Evolutionary conservation across 2,113 vertebrate genomes (phyloP).

Genomic region (Lepus europaeus): DNA sequence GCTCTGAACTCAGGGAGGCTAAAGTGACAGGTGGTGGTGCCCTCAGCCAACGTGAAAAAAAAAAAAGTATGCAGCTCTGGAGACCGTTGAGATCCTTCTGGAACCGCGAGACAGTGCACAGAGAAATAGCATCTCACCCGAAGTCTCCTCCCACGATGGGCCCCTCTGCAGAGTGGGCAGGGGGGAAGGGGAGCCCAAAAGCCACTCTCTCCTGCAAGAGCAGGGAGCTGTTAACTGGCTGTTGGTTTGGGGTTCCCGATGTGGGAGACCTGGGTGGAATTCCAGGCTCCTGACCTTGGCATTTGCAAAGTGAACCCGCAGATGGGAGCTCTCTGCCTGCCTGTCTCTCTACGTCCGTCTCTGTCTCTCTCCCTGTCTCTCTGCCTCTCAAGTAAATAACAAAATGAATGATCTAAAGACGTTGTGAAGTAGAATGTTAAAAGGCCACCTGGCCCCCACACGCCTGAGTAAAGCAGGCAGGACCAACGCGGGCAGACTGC

Average conservation of each 20-base stretch:
- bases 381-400: too few species aligned
- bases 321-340: too few species aligned
- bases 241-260: neutral
- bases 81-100: neutral
- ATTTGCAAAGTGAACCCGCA: too few species aligned
- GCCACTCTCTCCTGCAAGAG: neutral
- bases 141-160: neutral
- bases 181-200: neutral
- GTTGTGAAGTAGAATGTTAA: too few species aligned
- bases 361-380: too few species aligned
- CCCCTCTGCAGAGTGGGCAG: neutral
- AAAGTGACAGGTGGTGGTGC: neutral
- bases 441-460: neutral
- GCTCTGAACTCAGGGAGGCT: neutral
- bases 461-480: neutral
- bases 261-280: too few species aligned
- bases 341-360: too few species aligned
- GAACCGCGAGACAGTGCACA: rapidly evolving
- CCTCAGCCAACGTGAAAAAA: neutral
- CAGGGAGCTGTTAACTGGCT: neutral
- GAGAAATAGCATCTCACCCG: neutral
- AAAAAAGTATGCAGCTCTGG: neutral
- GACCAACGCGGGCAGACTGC: neutral
- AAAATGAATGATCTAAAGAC: too few species aligned
- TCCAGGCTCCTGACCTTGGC: too few species aligned